phyloP scores from a whole-genome alignment of 2,888 invertebrate genomes.

The Epistrophella euchroma region DNA sequence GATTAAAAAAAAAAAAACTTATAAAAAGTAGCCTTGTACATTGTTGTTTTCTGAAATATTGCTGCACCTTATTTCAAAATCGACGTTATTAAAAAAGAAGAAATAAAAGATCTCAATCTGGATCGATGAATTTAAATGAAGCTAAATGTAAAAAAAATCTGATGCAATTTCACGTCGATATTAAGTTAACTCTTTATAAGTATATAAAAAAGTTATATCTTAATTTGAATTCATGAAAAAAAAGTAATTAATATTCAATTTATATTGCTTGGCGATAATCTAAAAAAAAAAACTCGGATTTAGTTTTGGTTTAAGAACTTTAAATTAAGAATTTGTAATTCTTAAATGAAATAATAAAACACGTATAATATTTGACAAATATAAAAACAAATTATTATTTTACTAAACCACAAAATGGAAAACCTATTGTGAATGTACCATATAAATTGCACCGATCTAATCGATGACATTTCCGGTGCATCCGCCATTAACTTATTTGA shows the following conservation, averaged over 20 bases:
- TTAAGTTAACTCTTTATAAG: conserved; percentile 36
- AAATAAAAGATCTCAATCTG: not conserved
- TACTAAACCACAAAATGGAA: not conserved
- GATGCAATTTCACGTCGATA: conserved; percentile 51
- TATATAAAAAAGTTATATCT: too few species aligned
- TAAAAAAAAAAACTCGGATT: too few species aligned
- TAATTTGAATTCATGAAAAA: not conserved
- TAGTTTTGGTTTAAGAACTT: too few species aligned
- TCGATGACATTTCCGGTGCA: conserved; percentile 14
- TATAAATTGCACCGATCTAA: not conserved
- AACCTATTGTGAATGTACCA: conserved; percentile 18
- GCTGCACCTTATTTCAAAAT: not conserved
- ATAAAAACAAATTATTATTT: too few species aligned
- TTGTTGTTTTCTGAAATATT: not conserved
- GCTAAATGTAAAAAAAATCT: conserved; percentile 55
- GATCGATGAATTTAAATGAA: conserved; percentile 34
- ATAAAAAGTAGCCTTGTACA: too few species aligned
- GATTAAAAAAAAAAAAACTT: not conserved
- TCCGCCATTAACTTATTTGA: not conserved
- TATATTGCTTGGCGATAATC: not conserved
- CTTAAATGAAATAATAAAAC: too few species aligned
- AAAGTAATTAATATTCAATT: not conserved
- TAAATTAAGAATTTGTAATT: too few species aligned
- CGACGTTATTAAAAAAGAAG: not conserved
- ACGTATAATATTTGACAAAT: too few species aligned